Base-by-base conservation (phyloP, 1,140 invertebrate species). In the Vollenhovia emeryi region DNA sequence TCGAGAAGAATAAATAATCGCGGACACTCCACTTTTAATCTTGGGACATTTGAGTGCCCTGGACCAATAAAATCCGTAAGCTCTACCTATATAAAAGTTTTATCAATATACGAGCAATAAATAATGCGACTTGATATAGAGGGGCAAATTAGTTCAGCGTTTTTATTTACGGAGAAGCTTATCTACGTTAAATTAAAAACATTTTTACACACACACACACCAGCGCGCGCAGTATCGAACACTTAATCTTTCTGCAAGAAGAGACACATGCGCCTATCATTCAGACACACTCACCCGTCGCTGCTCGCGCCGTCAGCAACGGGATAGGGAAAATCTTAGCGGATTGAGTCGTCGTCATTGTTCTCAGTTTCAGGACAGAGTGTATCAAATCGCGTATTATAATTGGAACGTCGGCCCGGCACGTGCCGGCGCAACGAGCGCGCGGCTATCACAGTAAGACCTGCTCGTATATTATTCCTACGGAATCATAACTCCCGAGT, bases 311-410 rank as follows among this genome's bases (percentile, higher is more conserved):
- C 43, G 9, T 40, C 18, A 85, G 55, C 2, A 36, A 69, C 27
- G 52, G 48, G 50, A 66, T 43, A 59, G 45, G n/a, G 76, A 73
- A 85, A 87, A 90, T 90, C 89, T 85, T 59, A 33, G 60, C 71
- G 85, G 91, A 94, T 93, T 91, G 90, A 94, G 93, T 92, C 91
- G 90, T 94, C 90, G 85, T 87, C 87, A 89, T 89, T 88, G 83
- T 89, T 55, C 48, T 84, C 90, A 87, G 88, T 88, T 84, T 84
- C 83, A 80, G 78, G 78, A 87, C 85, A 87, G 76, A 86, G 82
- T 91, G 91, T 92, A 93, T 93, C 92, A 94, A 94, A 94, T 94
- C 94, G 93, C 91, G 91, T 91, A 93, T 93, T 92, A 93, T 94
- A 94, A 94, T 94, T 94, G 93, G 88, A 87, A 86, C 85, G 89